Evolutionary conservation across 2,888 invertebrate species (phyloP), one percentile per base, ranked within the genome.

Genomic region (Lepidochrysops patricia): DNA sequence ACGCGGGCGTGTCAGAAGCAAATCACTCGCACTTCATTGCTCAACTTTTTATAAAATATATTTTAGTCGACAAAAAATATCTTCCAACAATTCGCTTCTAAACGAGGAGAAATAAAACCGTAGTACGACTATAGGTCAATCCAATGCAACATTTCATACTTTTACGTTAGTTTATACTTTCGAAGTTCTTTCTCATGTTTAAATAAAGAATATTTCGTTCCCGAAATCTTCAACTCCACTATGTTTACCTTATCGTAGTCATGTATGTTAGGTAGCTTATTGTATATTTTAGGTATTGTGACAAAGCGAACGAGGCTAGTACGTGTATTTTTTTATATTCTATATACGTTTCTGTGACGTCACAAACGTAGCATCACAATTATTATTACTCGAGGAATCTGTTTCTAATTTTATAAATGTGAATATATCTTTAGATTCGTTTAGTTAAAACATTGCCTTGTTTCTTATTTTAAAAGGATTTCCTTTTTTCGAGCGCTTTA

Each of bases 241-340:
- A 23, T 43, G 84, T 85, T 87, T 86, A 85, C 84, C 84, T 84
- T 81, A 74, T 80, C 80, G 77, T 85, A 86, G 85, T 87, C 86
- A 86, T 64, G 66, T 66, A 68, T 68, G 73, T 77, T 73, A 70
- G 68, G 74, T 79, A 82, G 77, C 70, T 73, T 68, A 70, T 65
- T 79, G 75, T 79, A 75, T 76, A 76, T 70, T 76, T 67, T 75
- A 78, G 79, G 72, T 72, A 74, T 73, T 72, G 68, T 72, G 87
- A 86, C 87, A 84, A 87, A 85, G 85, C 80, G 66, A 70, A 80
- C 67, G 86, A 87, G 87, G 86, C 87, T 87, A 84, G 72, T 57
- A 59, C 27, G 37, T 61, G 34, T 50, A 49, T 15, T 23, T 56
- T 34, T 29, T 49, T 12, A 56, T 29, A 34, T 29, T 57, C 32